These are phyloP conservation scores for Elmis aenea DNA, from an alignment of 2,888 invertebrate species.

Conservation along the genomic window DNA sequence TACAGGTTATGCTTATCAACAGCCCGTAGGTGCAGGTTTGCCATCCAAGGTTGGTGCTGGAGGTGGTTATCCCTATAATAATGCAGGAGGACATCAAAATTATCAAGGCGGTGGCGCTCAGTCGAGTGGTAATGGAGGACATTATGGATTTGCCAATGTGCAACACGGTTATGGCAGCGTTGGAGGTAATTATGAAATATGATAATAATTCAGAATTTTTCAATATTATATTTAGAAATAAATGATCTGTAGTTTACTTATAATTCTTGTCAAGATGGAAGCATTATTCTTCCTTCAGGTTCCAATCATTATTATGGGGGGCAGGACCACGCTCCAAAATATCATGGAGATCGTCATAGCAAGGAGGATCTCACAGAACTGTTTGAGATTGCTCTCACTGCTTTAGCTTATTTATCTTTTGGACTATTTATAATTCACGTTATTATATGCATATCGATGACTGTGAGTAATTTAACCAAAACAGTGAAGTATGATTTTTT, in stretches of 20 bases:
- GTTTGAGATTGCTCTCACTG: slow-evolving; percentile 75
- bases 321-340: slow-evolving; percentile 38
- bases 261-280: no score
- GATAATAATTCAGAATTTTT: no score
- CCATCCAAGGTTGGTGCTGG: slow-evolving; percentile 28
- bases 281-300: no score
- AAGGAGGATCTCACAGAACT: slow-evolving; percentile 66
- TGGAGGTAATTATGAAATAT: not conserved
- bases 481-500: slow-evolving; percentile 4
- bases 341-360: slow-evolving; percentile 31
- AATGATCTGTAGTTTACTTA: no score
- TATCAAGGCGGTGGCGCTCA: slow-evolving; percentile 18
- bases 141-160: not conserved
- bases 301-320: no score
- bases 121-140: slow-evolving; percentile 4
- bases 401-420: slow-evolving; percentile 75
- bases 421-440: slow-evolving; percentile 76
- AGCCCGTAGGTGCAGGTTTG: slow-evolving; percentile 6
- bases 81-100: slow-evolving; percentile 13
- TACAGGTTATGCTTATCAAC: slow-evolving; percentile 49
- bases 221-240: no score
- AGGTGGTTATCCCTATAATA: slow-evolving; percentile 23
- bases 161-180: not conserved
- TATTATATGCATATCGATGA: slow-evolving; percentile 64
- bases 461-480: slow-evolving; percentile 28